Evolutionary conservation across 1,140 invertebrate species (phyloP).

Genomic region (Reticulitermes speratus): DNA sequence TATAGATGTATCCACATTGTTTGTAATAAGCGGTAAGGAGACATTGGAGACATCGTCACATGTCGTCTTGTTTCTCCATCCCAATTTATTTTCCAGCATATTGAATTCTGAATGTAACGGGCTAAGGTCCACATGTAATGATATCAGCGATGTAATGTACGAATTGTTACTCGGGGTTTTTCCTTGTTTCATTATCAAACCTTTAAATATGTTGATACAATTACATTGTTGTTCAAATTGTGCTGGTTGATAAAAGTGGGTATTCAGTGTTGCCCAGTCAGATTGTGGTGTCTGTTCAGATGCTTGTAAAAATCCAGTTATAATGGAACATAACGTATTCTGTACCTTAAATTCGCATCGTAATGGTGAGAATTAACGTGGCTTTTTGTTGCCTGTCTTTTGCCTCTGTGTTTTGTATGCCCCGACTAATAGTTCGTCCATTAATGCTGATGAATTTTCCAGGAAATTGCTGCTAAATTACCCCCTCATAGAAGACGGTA

Average conservation of each 20-base stretch:
- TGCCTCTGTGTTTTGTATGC: background rate
- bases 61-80: too few species aligned
- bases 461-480: slow-evolving; percentile 27
- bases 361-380: background rate
- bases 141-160: too few species aligned
- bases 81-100: too few species aligned
- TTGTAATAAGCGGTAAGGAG: too few species aligned
- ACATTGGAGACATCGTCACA: too few species aligned
- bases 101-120: too few species aligned
- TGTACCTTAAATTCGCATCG: background rate
- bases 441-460: slow-evolving; percentile 25
- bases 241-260: background rate
- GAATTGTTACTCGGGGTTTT: too few species aligned
- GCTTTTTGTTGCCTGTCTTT: background rate
- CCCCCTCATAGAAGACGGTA: background rate
- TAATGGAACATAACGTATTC: background rate
- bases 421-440: slow-evolving; percentile 23
- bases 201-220: too few species aligned
- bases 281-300: background rate
- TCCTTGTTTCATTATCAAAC: too few species aligned
- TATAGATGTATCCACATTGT: too few species aligned
- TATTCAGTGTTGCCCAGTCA: background rate
- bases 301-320: background rate
- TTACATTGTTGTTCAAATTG: too few species aligned
- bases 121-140: too few species aligned